Conservation (phyloP, 2,113 vertebrate species). For the Andinoacara biseriatus region DNA sequence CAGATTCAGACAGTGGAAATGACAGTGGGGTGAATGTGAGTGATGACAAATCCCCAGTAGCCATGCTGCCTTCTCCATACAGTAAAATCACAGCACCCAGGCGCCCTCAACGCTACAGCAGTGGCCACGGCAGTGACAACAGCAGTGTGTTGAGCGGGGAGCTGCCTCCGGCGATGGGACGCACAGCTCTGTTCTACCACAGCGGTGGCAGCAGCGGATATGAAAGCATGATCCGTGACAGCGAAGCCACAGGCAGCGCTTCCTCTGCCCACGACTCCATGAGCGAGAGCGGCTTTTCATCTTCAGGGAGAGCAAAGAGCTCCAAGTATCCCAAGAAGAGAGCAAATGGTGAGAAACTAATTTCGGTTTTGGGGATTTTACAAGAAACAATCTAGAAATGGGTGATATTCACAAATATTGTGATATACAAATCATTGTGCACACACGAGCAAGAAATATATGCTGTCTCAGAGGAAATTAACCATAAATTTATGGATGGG, state of each 20-base stretch:
- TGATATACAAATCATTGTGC: not conserved
- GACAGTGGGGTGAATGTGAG: constrained; percentile 88
- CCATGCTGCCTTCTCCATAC: constrained; percentile 91
- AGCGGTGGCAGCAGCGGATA: constrained; percentile 94
- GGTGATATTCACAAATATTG: not conserved
- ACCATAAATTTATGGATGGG: constrained; percentile 34
- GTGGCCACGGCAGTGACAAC: constrained; percentile 95
- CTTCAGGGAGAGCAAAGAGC: constrained; percentile 87
- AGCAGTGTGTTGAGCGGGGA: constrained; percentile 96
- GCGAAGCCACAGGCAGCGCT: constrained; percentile 94
- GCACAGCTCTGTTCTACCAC: constrained; percentile 95
- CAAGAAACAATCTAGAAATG: not conserved
- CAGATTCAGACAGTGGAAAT: constrained; percentile 87
- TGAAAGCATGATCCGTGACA: constrained; percentile 96
- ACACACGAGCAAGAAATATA: not conserved
- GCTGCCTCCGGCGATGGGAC: constrained; percentile 95
- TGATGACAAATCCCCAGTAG: constrained; percentile 76
- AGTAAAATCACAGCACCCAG: constrained; percentile 97
- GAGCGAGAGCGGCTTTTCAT: constrained; percentile 92
- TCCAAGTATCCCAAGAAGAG: constrained; percentile 95
- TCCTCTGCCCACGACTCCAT: constrained; percentile 95
- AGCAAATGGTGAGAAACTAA: constrained; percentile 85
- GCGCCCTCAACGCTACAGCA: constrained; percentile 94
- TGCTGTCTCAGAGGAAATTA: constrained; percentile 28
- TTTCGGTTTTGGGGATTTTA: not conserved